These are phyloP conservation scores for Anolis apletophallus DNA, from an alignment of 2,797 vertebrate species.

Conservation along the genomic window DNA sequence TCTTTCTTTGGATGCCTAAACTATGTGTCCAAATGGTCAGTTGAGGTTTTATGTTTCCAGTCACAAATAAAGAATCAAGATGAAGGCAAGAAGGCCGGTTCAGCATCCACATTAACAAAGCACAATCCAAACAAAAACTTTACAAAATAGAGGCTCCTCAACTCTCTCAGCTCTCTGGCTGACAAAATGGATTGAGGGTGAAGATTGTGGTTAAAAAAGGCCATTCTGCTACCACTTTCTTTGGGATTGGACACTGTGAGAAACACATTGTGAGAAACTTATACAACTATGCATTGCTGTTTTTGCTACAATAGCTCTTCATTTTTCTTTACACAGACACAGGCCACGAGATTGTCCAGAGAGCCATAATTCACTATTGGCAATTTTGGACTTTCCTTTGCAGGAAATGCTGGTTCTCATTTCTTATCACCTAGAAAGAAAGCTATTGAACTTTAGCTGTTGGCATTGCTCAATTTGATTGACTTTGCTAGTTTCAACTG, in stretches of 20 bases:
- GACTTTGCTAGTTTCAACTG: neutral
- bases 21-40: too few species aligned
- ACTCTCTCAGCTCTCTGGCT: neutral
- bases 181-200: neutral
- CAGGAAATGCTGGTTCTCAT: neutral
- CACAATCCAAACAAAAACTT: neutral
- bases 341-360: neutral
- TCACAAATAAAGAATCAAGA: neutral
- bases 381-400: neutral
- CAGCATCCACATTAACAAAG: neutral
- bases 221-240: neutral
- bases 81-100: too few species aligned
- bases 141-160: neutral
- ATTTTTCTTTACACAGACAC: neutral
- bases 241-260: neutral
- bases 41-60: neutral
- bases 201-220: neutral
- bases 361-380: neutral
- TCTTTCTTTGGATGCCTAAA: too few species aligned
- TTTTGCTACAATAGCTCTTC: neutral
- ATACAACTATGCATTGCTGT: neutral
- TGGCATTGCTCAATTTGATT: conserved; percentile 40
- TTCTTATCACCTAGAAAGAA: neutral
- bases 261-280: neutral
- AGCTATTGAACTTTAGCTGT: neutral